phyloP scores from a whole-genome alignment of 2,797 vertebrate genomes.

The Megalops cyprinoides region DNA sequence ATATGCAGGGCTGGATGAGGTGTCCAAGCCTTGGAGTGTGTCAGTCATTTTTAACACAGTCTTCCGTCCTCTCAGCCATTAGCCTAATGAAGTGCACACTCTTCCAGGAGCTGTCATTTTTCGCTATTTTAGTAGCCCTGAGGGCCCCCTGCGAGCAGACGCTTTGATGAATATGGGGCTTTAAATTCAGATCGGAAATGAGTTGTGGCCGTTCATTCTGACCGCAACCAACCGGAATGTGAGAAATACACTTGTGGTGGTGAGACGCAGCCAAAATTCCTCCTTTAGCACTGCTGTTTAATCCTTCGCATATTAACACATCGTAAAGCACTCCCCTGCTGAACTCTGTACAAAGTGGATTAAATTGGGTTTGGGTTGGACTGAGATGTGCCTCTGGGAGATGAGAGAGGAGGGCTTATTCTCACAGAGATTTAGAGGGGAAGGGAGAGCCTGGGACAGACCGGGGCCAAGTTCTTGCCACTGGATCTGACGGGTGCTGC shows the following conservation, averaged over 20 bases:
- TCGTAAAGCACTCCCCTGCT: neutral
- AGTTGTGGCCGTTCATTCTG: neutral
- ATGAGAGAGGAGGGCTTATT: neutral
- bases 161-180: neutral
- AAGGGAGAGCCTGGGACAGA: neutral
- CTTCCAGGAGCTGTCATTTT: neutral
- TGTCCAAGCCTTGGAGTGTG: neutral
- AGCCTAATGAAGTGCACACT: constrained; percentile 1
- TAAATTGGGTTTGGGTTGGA: neutral
- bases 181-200: neutral
- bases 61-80: neutral
- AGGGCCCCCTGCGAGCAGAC: neutral
- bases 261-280: too few relatives aligned
- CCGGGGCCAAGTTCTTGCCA: neutral
- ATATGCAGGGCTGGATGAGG: neutral
- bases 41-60: neutral
- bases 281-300: neutral
- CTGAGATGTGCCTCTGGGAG: neutral
- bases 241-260: neutral
- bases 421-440: neutral
- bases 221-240: neutral
- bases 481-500: neutral
- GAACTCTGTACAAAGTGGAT: neutral
- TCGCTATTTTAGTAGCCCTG: neutral
- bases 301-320: neutral